Conservation (phyloP, 1,140 invertebrate genomes). For the Procambarus virginalis region DNA sequence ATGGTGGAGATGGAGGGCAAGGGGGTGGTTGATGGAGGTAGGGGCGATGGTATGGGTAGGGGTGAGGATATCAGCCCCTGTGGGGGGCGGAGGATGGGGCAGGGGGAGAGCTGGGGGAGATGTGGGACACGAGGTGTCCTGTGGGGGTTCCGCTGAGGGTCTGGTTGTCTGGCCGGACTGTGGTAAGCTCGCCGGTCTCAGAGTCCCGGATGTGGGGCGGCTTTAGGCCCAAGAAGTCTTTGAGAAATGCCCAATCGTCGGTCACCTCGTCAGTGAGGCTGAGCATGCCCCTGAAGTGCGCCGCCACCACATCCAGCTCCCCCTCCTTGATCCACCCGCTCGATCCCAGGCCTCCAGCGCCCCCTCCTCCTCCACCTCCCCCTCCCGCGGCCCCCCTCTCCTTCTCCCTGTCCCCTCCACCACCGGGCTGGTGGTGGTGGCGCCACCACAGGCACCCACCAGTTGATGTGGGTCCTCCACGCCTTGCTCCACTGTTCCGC, state of each 20-base stretch:
- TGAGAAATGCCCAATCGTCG: slow-evolving; percentile 61
- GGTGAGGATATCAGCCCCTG: slow-evolving; percentile 35
- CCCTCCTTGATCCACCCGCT: slow-evolving; percentile 25
- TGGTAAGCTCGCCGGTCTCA: slow-evolving; percentile 53
- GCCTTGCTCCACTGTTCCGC: slow-evolving; percentile 49
- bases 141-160: background rate
- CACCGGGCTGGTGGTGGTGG: slow-evolving; percentile 11
- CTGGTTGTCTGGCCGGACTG: slow-evolving; percentile 27
- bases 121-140: slow-evolving; percentile 35
- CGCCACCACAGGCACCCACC: slow-evolving; percentile 17
- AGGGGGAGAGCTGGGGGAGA: slow-evolving; percentile 32
- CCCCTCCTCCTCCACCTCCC: slow-evolving; percentile 29
- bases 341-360: slow-evolving; percentile 19
- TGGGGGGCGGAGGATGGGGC: slow-evolving; percentile 9
- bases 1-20: slow-evolving; percentile 59
- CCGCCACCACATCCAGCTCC: slow-evolving; percentile 61
- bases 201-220: slow-evolving; percentile 54
- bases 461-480: slow-evolving; percentile 16
- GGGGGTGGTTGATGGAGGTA: slow-evolving; percentile 31
- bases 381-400: slow-evolving; percentile 22
- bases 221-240: slow-evolving; percentile 51
- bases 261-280: slow-evolving; percentile 54
- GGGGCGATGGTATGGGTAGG: background rate
- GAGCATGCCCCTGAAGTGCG: slow-evolving; percentile 59
- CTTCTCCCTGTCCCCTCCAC: slow-evolving; percentile 16